A percentile compares a stretch with the other conserved stretches of the same genome.
Evolutionary conservation across 2,113 vertebrate genomes (phyloP).

Genomic region (Setophaga kirtlandii): DNA sequence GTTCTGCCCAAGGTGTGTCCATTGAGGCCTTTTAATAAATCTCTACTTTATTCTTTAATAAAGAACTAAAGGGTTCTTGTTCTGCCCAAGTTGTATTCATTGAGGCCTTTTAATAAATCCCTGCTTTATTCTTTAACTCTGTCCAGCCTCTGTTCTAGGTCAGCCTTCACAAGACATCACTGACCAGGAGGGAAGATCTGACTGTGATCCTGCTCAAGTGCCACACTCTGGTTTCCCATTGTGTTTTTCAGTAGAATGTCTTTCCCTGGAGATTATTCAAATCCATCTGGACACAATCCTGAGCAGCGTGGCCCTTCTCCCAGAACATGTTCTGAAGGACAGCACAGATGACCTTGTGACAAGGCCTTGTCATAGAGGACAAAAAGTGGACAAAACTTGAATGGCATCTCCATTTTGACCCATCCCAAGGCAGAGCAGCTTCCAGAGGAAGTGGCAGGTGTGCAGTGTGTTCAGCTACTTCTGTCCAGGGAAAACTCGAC

Average conservation of each 20-base stretch:
- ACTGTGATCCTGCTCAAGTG: background rate
- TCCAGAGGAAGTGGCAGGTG: background rate
- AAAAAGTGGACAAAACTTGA: background rate
- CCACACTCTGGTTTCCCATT: background rate
- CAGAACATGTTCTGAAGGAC: accelerated
- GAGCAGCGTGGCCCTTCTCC: background rate
- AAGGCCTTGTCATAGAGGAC: background rate
- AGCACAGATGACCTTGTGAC: background rate
- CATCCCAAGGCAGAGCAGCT: background rate
- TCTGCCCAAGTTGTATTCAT: background rate
- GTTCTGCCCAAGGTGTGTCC: background rate
- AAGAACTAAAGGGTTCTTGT: background rate
- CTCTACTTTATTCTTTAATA: background rate
- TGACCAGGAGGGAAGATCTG: background rate
- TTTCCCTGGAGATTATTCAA: background rate
- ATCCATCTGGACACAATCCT: background rate
- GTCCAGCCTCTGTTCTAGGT: background rate
- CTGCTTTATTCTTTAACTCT: background rate
- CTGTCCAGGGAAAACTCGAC: background rate
- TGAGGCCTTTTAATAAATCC: background rate
- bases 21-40: background rate
- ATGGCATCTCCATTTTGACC: background rate
- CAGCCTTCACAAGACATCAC: background rate
- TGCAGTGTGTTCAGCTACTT: background rate
- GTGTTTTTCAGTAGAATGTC: background rate